phyloP scores from a whole-genome alignment of 2,888 invertebrate genomes.

The Antheraea yamamai region DNA sequence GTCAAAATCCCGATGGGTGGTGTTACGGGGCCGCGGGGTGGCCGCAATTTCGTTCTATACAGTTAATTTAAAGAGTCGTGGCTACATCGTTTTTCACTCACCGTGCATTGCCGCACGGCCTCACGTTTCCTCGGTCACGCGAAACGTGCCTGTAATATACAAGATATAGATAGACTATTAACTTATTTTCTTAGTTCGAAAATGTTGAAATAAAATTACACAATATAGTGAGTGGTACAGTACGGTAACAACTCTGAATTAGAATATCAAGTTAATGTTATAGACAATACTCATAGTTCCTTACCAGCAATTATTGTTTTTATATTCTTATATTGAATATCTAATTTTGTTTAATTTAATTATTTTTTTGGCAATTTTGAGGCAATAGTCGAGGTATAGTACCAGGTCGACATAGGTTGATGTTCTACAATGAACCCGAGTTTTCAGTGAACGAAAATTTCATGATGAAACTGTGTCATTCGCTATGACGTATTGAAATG shows the following conservation, averaged over 20 bases:
- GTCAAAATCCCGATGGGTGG: neutral
- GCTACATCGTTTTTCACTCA: conserved; percentile 16
- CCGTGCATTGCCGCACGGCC: neutral
- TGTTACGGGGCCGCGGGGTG: neutral
- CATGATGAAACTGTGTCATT: too few relatives aligned
- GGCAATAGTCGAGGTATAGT: too few relatives aligned
- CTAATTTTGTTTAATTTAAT: too few relatives aligned
- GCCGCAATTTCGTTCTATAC: neutral
- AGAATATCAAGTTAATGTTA: neutral
- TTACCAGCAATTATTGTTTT: too few relatives aligned
- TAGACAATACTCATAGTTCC: neutral
- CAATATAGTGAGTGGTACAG: neutral
- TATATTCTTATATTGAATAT: too few relatives aligned
- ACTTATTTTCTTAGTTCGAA: neutral
- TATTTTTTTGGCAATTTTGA: too few relatives aligned
- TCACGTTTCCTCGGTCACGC: neutral
- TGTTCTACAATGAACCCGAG: too few relatives aligned
- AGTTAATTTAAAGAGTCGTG: neutral
- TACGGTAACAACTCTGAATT: neutral
- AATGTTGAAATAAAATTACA: neutral
- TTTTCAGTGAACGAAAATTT: too few relatives aligned
- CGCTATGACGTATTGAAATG: too few relatives aligned
- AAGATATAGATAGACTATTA: neutral
- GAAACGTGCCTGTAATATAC: conserved; percentile 6
- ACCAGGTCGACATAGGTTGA: too few relatives aligned